These are phyloP conservation scores for Silvanus unidentatus DNA, from an alignment of 2,888 invertebrate genomes.

Conservation along the genomic window DNA sequence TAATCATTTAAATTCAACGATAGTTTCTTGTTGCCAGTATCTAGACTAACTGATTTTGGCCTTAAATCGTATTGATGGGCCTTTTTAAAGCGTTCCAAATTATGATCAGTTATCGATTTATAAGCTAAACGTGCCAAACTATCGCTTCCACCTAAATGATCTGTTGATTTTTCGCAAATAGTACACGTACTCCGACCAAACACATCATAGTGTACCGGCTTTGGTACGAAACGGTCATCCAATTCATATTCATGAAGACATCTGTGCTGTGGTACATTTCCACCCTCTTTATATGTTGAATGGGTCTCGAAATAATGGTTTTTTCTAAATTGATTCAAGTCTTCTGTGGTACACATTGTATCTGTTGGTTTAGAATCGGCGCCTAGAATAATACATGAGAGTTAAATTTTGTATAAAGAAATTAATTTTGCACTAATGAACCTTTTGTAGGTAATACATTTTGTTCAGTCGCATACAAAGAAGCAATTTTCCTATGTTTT, in stretches of 20 bases:
- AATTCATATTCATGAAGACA: conserved; percentile 54
- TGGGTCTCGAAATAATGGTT: conserved; percentile 2
- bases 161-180: conserved; percentile 49
- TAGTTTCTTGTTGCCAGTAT: conserved; percentile 18
- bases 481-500: too few relatives aligned
- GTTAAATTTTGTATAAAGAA: neutral
- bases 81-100: conserved; percentile 3
- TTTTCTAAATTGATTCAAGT: neutral
- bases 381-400: neutral
- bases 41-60: conserved; percentile 18
- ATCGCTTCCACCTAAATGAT: conserved; percentile 12
- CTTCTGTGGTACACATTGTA: neutral
- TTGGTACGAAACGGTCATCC: conserved; percentile 54
- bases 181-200: conserved; percentile 49
- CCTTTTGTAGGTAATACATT: too few relatives aligned
- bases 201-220: conserved; percentile 48
- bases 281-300: neutral
- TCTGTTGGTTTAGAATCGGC: neutral
- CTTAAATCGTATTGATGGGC: conserved; percentile 15
- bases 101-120: neutral
- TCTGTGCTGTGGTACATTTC: conserved; percentile 38
- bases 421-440: too few relatives aligned
- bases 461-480: too few relatives aligned
- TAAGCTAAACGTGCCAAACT: conserved; percentile 1
- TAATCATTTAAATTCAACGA: conserved; percentile 16